Conservation (phyloP, 2,888 invertebrate genomes). For the Callyntrura guangdongensis region DNA sequence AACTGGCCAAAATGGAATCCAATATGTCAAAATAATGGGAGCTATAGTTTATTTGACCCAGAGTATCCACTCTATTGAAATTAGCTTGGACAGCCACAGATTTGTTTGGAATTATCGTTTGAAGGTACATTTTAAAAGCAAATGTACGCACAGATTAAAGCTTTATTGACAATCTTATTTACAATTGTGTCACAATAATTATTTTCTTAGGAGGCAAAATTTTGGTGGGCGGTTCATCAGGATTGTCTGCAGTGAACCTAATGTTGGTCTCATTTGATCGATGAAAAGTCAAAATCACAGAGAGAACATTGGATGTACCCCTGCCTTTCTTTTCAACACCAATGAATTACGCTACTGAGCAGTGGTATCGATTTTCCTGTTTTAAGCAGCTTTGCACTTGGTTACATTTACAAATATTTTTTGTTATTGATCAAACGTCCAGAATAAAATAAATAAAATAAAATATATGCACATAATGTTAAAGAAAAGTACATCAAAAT, state of each 20-base stretch:
- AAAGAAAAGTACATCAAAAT: too few relatives aligned
- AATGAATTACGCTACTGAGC: too few relatives aligned
- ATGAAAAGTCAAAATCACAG: too few relatives aligned
- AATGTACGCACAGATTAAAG: too few relatives aligned
- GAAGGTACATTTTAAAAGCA: slow-evolving; percentile 8
- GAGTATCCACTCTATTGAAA: slow-evolving; percentile 48
- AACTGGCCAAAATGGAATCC: slow-evolving; percentile 54
- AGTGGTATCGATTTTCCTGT: too few relatives aligned
- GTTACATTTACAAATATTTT: slow-evolving; percentile 18
- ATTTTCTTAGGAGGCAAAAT: slow-evolving; percentile 41
- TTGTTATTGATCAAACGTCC: slow-evolving; percentile 22
- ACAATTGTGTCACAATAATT: too few relatives aligned
- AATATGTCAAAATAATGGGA: not conserved
- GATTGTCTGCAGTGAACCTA: not conserved
- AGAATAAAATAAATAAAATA: not conserved
- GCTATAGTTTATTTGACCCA: not conserved
- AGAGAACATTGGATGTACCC: too few relatives aligned
- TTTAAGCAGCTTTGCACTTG: slow-evolving; percentile 8
- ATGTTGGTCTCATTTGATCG: too few relatives aligned
- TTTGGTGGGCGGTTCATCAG: slow-evolving; percentile 56
- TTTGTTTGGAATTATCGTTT: slow-evolving; percentile 31
- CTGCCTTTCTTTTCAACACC: too few relatives aligned
- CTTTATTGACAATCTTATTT: not conserved
- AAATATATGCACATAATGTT: too few relatives aligned
- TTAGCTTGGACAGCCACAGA: slow-evolving; percentile 54